Evolutionary conservation across 2,888 invertebrate genomes (phyloP).

Genomic region (Eumacrocentrus americanus): DNA sequence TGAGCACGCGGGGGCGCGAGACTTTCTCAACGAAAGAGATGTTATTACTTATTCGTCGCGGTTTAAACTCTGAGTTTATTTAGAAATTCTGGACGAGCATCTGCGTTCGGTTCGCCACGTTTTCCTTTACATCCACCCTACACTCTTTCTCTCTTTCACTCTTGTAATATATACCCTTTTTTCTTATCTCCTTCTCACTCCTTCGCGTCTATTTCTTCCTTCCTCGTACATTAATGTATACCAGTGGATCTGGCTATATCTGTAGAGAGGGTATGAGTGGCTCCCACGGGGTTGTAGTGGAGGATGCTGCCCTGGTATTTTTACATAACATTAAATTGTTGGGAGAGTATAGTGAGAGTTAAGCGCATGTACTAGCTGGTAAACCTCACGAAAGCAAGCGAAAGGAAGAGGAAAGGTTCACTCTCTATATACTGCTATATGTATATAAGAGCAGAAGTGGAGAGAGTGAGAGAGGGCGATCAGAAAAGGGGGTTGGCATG

Average conservation of each 20-base stretch:
- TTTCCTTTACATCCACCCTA: slow-evolving; percentile 22
- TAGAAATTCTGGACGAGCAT: slow-evolving; percentile 57
- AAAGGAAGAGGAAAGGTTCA: not conserved
- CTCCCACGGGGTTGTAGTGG: slow-evolving; percentile 26
- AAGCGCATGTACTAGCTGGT: slow-evolving; percentile 2
- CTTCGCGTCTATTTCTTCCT: slow-evolving; percentile 18
- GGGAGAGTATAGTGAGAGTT: slow-evolving; percentile 12
- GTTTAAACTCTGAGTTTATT: slow-evolving; percentile 52
- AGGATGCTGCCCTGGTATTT: slow-evolving; percentile 43
- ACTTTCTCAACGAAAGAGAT: slow-evolving; percentile 30
- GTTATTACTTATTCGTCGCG: slow-evolving; percentile 58
- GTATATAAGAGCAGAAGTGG: not conserved
- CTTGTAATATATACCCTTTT: slow-evolving; percentile 5
- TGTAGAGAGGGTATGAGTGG: slow-evolving; percentile 27
- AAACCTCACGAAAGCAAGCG: slow-evolving; percentile 4
- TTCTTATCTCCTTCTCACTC: not conserved
- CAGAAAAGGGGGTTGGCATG: slow-evolving; percentile 14
- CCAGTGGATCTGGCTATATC: slow-evolving; percentile 27
- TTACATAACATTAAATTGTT: slow-evolving; percentile 56
- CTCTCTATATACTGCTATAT: not conserved
- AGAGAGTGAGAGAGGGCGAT: slow-evolving; percentile 11
- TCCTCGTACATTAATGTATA: slow-evolving; percentile 46
- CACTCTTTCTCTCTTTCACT: slow-evolving; percentile 14
- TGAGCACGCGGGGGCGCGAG: slow-evolving; percentile 29
- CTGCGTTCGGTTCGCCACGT: slow-evolving; percentile 48